Percentiles rank a stretch among this genome's conserved stretches.
These are phyloP conservation scores for Mormyrus proboscirostris DNA, from an alignment of 2,797 vertebrate species.

Conservation along the genomic window DNA sequence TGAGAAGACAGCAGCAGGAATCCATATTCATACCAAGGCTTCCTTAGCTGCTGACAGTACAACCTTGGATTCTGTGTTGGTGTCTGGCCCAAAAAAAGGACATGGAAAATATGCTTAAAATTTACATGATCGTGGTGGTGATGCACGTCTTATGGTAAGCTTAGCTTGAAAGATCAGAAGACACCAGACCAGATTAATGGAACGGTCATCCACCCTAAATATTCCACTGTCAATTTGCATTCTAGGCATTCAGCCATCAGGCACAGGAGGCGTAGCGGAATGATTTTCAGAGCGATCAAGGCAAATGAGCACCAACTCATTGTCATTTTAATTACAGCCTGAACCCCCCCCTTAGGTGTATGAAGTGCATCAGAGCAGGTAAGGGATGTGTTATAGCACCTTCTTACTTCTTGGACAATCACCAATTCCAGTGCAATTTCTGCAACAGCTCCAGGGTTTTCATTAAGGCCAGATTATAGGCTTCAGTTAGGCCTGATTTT, in stretches of 20 bases:
- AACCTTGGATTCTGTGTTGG: neutral
- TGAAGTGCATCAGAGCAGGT: neutral
- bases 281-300: neutral
- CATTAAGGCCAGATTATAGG: neutral
- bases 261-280: neutral
- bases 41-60: slow-evolving; percentile 48
- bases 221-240: slow-evolving; percentile 41
- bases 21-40: slow-evolving; percentile 47
- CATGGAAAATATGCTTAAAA: neutral
- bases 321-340: slow-evolving; percentile 4
- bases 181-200: slow-evolving; percentile 30
- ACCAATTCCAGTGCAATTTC: neutral
- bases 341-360: neutral
- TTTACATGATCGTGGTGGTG: neutral
- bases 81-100: neutral
- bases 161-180: slow-evolving; percentile 40
- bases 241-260: slow-evolving; percentile 27
- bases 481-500: neutral
- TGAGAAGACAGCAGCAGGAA: slow-evolving; percentile 52
- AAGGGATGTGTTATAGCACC: neutral
- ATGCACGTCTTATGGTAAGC: neutral
- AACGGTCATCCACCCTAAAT: slow-evolving; percentile 38
- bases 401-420: neutral
- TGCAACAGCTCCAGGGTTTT: neutral
- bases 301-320: neutral